Evolutionary conservation across 1,140 invertebrate genomes (phyloP).

Genomic region (Mylabris phalerata): DNA sequence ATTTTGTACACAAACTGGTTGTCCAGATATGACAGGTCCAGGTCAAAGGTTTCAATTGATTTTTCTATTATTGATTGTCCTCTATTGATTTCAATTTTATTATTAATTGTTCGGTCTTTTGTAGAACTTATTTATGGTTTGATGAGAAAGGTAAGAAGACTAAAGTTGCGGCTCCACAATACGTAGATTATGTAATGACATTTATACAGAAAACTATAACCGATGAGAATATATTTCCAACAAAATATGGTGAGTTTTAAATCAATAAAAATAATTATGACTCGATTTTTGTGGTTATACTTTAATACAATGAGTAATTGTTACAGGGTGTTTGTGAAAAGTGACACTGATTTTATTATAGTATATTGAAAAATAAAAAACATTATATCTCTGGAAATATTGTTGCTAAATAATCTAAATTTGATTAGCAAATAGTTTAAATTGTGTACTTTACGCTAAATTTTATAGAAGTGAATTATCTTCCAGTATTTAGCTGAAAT

Average conservation of each 20-base stretch:
- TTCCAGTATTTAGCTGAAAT: no score
- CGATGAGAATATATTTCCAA: slow-evolving; percentile 95
- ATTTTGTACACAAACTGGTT: slow-evolving; percentile 91
- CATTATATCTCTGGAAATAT: no score
- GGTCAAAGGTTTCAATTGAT: slow-evolving; percentile 63
- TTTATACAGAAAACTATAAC: slow-evolving; percentile 95
- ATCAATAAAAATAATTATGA: neutral
- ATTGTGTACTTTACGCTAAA: no score
- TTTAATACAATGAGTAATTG: no score
- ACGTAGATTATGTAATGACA: slow-evolving; percentile 98
- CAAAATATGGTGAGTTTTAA: slow-evolving; percentile 85
- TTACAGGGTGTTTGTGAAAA: no score
- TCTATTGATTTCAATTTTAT: no score
- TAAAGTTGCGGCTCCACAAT: slow-evolving; percentile 92
- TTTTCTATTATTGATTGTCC: neutral
- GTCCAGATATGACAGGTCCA: slow-evolving; percentile 92
- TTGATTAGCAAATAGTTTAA: no score
- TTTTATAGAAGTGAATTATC: no score
- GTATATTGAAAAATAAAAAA: no score
- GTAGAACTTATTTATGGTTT: slow-evolving; percentile 93
- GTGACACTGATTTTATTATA: no score
- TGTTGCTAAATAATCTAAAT: no score
- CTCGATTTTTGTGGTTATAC: no score
- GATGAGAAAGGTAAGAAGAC: slow-evolving; percentile 98
- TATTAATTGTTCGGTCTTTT: slow-evolving; percentile 20